These are phyloP conservation scores for Hylomyscus alleni DNA, from an alignment of 2,797 vertebrate genomes.

Conservation along the genomic window DNA sequence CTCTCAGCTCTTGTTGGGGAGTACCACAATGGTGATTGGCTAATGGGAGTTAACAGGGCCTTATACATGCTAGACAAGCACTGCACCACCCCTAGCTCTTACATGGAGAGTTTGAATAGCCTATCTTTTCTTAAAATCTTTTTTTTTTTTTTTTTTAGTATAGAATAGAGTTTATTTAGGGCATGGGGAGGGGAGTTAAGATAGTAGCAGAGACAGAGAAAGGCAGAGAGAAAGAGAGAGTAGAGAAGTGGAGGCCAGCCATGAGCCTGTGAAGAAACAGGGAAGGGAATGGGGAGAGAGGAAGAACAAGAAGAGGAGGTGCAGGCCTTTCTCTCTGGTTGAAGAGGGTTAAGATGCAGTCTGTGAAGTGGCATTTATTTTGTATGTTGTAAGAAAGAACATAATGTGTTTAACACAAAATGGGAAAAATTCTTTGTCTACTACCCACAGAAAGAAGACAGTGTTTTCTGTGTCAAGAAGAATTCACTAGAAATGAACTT, in stretches of 20 bases:
- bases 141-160: not conserved
- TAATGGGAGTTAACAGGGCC: not conserved
- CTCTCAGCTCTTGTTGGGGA: not conserved
- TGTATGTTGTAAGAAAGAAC: slow-evolving; percentile 51
- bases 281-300: too few species aligned
- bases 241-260: too few species aligned
- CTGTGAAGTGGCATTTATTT: slow-evolving; percentile 15
- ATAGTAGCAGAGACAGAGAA: too few species aligned
- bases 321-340: slow-evolving; percentile 29
- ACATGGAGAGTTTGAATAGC: slow-evolving; percentile 40
- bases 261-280: too few species aligned
- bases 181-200: too few species aligned
- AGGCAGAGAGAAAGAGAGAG: too few species aligned
- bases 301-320: not conserved
- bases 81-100: not conserved
- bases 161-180: too few species aligned
- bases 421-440: slow-evolving; percentile 24
- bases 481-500: slow-evolving; percentile 30
- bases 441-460: not conserved
- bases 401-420: slow-evolving; percentile 38
- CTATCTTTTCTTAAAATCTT: slow-evolving; percentile 10
- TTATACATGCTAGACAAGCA: not conserved
- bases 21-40: not conserved
- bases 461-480: slow-evolving; percentile 25
- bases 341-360: not conserved